Conservation (phyloP, 92 coral and sea anemone genomes). For the Palythoa grandis region DNA sequence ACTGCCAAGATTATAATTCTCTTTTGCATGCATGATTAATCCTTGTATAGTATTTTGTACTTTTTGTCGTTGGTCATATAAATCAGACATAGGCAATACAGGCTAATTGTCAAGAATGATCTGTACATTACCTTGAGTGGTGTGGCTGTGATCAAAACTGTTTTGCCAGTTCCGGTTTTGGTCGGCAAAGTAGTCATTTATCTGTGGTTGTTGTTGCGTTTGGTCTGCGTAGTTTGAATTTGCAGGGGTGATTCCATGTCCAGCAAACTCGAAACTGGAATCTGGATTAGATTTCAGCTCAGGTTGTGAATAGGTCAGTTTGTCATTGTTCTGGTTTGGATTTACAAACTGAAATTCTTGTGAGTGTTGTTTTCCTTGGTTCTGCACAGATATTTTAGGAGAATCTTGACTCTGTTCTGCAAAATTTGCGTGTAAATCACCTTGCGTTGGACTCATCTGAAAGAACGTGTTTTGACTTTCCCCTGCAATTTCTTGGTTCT, state of each 20-base stretch:
- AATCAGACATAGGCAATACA: too few relatives aligned
- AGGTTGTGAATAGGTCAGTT: slow-evolving; percentile 29
- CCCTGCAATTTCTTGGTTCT: background rate
- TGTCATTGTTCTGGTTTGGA: slow-evolving; percentile 17
- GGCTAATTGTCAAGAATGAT: background rate
- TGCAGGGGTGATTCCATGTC: background rate
- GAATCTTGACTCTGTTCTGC: background rate
- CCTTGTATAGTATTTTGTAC: too few relatives aligned
- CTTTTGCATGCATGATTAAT: too few relatives aligned
- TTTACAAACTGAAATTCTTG: slow-evolving; percentile 15
- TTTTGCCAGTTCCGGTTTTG: slow-evolving; percentile 23
- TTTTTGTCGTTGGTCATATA: too few relatives aligned
- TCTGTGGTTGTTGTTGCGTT: background rate
- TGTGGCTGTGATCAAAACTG: slow-evolving; percentile 5
- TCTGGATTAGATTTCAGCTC: background rate
- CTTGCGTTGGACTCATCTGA: background rate
- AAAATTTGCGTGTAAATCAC: background rate
- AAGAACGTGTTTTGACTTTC: background rate
- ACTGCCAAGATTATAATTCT: too few relatives aligned
- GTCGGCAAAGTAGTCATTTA: slow-evolving; percentile 16
- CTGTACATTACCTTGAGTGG: slow-evolving; percentile 16
- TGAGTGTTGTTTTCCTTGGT: background rate
- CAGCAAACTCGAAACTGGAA: slow-evolving; percentile 32
- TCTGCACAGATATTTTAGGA: background rate
- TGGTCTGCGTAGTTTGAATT: slow-evolving; percentile 18